Percentiles rank a stretch among this genome's conserved stretches.
Conservation (phyloP, 2,888 invertebrate genomes). For the Netelia inedita region DNA sequence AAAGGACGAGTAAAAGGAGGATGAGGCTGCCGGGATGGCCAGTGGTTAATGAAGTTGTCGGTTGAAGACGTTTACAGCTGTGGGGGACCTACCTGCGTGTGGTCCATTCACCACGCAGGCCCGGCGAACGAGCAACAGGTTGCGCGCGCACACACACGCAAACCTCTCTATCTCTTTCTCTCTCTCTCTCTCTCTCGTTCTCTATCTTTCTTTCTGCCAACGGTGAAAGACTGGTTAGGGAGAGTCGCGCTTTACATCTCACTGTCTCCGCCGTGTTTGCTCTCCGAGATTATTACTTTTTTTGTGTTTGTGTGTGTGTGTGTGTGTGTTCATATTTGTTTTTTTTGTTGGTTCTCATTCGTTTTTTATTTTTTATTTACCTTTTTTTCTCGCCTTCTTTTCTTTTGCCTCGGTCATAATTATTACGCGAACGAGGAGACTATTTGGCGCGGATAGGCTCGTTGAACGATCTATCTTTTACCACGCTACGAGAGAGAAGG, state of each 20-base stretch:
- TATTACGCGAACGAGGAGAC: neutral
- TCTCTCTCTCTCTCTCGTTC: neutral
- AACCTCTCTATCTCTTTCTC: constrained; percentile 69
- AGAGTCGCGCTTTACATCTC: constrained; percentile 79
- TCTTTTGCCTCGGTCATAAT: constrained; percentile 3
- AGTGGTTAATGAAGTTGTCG: constrained; percentile 84
- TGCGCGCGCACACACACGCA: constrained; percentile 41
- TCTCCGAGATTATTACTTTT: constrained; percentile 12
- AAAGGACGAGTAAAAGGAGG: constrained; percentile 53
- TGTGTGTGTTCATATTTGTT: too few relatives aligned
- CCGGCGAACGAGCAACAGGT: constrained; percentile 61
- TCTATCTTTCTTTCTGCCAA: constrained; percentile 49
- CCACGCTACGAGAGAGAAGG: neutral
- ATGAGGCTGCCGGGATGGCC: constrained; percentile 71
- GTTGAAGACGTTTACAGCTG: constrained; percentile 84
- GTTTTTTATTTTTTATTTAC: too few relatives aligned
- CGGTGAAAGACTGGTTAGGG: constrained; percentile 79
- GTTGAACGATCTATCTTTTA: too few relatives aligned
- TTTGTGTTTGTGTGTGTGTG: too few relatives aligned
- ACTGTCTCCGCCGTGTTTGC: constrained; percentile 29
- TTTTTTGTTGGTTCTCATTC: neutral
- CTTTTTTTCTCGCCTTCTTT: constrained; percentile 4
- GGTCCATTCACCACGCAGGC: constrained; percentile 81
- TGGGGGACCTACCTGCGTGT: constrained; percentile 82
- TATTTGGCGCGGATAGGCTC: constrained; percentile 3